A percentile compares a stretch with the other conserved stretches of the same genome.
phyloP scores from a whole-genome alignment of 2,797 vertebrate genomes.

The Buphagus erythrorhynchus region DNA sequence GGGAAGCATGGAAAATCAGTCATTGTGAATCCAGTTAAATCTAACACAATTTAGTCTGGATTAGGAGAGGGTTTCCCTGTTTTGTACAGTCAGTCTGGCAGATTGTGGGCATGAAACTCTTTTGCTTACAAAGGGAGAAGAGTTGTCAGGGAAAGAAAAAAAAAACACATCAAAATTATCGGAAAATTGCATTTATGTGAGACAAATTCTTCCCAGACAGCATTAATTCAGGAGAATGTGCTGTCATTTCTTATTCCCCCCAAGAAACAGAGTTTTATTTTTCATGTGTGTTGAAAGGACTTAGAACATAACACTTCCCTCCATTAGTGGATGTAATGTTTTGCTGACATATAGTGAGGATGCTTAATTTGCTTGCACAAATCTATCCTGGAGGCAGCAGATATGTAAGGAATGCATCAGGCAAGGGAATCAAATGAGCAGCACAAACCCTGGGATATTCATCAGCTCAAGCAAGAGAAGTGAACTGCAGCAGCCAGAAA shows the following conservation, averaged over 20 bases:
- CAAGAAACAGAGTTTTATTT: not conserved
- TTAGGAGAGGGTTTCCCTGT: not conserved
- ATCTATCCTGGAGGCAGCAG: slow-evolving; percentile 24
- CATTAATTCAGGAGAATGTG: not conserved
- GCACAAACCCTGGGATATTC: not conserved
- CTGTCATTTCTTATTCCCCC: not conserved
- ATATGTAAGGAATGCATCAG: not conserved
- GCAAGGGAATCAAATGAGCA: not conserved
- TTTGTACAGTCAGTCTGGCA: not conserved
- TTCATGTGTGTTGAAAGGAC: not conserved
- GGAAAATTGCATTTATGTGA: slow-evolving; percentile 1
- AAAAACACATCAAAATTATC: not conserved
- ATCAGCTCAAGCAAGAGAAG: not conserved
- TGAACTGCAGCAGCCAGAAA: not conserved
- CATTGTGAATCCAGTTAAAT: not conserved
- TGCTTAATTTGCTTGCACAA: slow-evolving; percentile 3
- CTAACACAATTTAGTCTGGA: not conserved
- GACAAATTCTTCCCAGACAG: not conserved
- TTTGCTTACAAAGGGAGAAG: not conserved
- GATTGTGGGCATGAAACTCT: not conserved
- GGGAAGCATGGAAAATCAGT: not conserved
- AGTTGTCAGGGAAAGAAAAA: not conserved
- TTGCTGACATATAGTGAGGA: not conserved
- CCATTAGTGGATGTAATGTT: not conserved
- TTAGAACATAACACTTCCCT: not conserved